Base-by-base conservation (phyloP, 2,888 invertebrate species). In the Orthonevra nobilis region DNA sequence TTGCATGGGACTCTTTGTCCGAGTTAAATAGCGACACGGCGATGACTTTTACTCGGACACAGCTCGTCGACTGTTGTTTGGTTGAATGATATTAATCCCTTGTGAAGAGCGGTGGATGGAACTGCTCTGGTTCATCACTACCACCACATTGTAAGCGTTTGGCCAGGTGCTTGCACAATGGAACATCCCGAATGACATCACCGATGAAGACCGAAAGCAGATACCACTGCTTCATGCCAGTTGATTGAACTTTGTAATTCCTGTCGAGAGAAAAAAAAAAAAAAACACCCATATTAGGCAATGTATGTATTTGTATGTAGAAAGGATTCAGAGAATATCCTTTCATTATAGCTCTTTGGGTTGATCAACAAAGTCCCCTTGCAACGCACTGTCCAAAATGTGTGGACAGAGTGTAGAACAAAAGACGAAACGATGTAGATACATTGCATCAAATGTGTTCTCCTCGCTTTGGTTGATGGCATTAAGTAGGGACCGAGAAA, bases 191-290 rank as follows among this genome's bases (percentile, higher is more conserved):
- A 73, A 96, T 93, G 85, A 95, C 95, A 89, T 96, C 95, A 20
- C 96, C 96, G 68, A 96, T 90, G 89, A 96, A 96, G 79, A 96
- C 94, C 86, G 95, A 96, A 81, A 96, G 91, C 30, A 96, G 90
- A 88, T 95, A 96, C 89, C 93, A 93, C 89, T 96, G 94, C 88
- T 95, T 94, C 85, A 92, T 92, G 83, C 92, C 92, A 83, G 93
- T 93, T 30, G 93, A 91, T 48, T 94, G 94, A 58, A 91, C 90
- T 89, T 94, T 94, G 91, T 95, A 95, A 85, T 94, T 93, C 84
- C 95, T 96, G 91, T 26, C 63, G 77, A 23, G 23, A 70, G 60
- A 72, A 48, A 61, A 28, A 77, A 60, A 46, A 46, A 72, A 20
- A 50, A 68, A 75, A 75, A 48, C 60, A 64, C 72, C 73, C 42